These are phyloP conservation scores for Diabrotica virgifera DNA, from an alignment of 1,140 invertebrate genomes.

Conservation along the genomic window DNA sequence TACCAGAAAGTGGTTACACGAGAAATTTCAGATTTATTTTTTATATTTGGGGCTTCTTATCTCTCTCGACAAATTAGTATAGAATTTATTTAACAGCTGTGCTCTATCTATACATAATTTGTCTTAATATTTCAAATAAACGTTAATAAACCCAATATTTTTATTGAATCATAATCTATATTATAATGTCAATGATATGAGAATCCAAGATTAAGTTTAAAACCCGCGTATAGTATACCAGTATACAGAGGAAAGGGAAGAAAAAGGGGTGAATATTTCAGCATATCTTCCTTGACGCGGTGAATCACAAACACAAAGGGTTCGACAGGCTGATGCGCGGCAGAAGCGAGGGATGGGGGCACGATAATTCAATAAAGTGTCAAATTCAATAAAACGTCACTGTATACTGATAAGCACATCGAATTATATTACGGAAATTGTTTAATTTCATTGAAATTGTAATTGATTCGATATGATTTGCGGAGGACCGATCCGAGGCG, in stretches of 20 bases:
- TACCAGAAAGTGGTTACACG: too few species aligned
- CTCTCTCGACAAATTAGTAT: too few species aligned
- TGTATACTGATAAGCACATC: conserved; percentile 10
- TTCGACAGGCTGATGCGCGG: conserved; percentile 4
- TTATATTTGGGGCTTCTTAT: too few species aligned
- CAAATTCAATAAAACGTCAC: conserved; percentile 5
- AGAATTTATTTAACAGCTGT: too few species aligned
- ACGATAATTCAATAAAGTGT: conserved; percentile 17
- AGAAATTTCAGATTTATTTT: too few species aligned
- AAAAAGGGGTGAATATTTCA: conserved; percentile 2
- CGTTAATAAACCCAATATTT: too few species aligned
- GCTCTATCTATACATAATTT: too few species aligned
- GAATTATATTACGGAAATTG: conserved; percentile 13
- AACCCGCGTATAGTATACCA: not conserved
- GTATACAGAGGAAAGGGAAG: not conserved
- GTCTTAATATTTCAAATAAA: too few species aligned
- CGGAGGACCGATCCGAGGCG: not conserved
- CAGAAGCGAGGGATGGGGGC: not conserved
- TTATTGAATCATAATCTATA: too few species aligned
- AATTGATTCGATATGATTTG: conserved; percentile 12
- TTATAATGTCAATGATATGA: too few species aligned
- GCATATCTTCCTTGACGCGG: not conserved
- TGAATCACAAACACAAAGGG: conserved; percentile 4
- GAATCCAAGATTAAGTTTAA: not conserved
- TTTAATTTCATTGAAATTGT: conserved; percentile 12